phyloP scores from a whole-genome alignment of 1,140 invertebrate genomes.

The Semibalanus balanoides region DNA sequence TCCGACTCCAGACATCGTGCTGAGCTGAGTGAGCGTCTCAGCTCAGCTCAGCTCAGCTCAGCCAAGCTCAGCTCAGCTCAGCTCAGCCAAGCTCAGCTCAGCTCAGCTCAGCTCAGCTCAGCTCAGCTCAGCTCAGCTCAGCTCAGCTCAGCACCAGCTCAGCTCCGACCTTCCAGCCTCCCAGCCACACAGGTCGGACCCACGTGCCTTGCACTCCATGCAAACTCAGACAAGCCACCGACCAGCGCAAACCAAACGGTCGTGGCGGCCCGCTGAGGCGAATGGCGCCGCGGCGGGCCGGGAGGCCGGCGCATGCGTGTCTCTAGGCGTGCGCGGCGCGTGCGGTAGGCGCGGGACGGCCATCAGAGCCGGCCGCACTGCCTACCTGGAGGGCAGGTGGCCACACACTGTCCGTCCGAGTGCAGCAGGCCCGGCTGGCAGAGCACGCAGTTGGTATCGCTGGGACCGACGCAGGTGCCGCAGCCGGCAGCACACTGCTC shows the following conservation, averaged over 20 bases:
- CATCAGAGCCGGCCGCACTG: neutral
- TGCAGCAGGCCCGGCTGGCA: neutral
- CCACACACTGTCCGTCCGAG: neutral
- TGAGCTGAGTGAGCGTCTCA: too few relatives aligned
- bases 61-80: too few relatives aligned
- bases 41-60: too few relatives aligned
- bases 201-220: constrained; percentile 50
- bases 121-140: too few relatives aligned
- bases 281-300: too few relatives aligned
- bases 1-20: too few relatives aligned
- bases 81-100: too few relatives aligned
- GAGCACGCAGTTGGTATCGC: neutral
- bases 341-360: too few relatives aligned
- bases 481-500: neutral
- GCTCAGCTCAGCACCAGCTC: too few relatives aligned
- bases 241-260: neutral
- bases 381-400: neutral
- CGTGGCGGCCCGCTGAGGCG: too few relatives aligned
- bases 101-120: too few relatives aligned
- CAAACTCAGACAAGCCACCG: constrained; percentile 26
- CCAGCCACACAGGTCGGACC: constrained; percentile 14
- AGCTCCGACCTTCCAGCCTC: too few relatives aligned
- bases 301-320: neutral
- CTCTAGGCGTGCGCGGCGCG: neutral
- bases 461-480: neutral